These are phyloP conservation scores for Lottia scabra DNA, from an alignment of 2,888 invertebrate species.

Conservation along the genomic window DNA sequence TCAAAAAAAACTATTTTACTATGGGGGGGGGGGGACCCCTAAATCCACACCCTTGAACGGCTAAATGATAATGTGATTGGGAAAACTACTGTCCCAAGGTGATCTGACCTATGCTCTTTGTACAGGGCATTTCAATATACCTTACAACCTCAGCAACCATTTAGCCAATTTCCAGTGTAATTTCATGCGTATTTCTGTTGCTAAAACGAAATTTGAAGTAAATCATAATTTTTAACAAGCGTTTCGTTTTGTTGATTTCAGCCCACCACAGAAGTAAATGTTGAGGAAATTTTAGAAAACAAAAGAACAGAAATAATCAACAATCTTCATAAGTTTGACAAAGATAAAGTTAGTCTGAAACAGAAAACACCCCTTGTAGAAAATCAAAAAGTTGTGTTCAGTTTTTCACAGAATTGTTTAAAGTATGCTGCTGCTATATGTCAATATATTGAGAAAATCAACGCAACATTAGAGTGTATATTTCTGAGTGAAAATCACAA, in stretches of 20 bases:
- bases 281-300: slow-evolving; percentile 2
- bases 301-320: slow-evolving; percentile 11
- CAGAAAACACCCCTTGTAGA: not conserved
- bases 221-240: no score
- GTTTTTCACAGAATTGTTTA: slow-evolving; percentile 27
- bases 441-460: slow-evolving; percentile 21
- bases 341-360: not conserved
- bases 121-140: no score
- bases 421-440: slow-evolving; percentile 25
- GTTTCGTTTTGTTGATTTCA: no score
- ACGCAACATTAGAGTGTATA: slow-evolving; percentile 30
- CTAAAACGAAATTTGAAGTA: no score
- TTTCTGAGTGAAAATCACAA: slow-evolving; percentile 32
- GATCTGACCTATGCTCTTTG: no score
- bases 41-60: no score
- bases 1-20: no score
- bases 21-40: no score
- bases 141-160: no score
- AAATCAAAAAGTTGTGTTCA: slow-evolving; percentile 21
- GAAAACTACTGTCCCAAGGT: not conserved
- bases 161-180: no score
- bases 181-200: no score
- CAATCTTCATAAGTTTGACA: not conserved
- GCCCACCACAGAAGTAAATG: not conserved
- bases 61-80: no score